A percentile compares a stretch with the other conserved stretches of the same genome.
phyloP scores from a whole-genome alignment of 1,140 invertebrate genomes.

The Cephus cinctus region DNA sequence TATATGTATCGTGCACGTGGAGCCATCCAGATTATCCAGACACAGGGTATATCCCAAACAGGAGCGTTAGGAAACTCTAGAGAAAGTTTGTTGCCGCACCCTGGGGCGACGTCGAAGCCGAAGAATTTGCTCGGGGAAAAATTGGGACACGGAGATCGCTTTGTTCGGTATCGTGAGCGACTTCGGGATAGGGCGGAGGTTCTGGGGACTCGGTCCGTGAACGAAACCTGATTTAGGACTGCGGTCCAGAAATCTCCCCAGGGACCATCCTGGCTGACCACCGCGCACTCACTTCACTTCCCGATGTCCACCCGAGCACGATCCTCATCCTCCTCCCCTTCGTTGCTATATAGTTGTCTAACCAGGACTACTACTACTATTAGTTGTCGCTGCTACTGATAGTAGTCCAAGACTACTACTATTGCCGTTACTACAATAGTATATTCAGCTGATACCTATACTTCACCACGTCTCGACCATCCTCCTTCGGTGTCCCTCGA shows the following conservation, averaged over 20 bases:
- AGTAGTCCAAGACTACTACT: too few relatives aligned
- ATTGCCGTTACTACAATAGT: too few relatives aligned
- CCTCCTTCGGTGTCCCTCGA: constrained; percentile 36
- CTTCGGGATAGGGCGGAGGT: constrained; percentile 31
- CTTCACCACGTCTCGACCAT: constrained; percentile 1
- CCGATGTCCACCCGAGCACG: constrained; percentile 43
- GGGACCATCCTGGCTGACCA: constrained; percentile 47
- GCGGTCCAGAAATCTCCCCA: constrained; percentile 50
- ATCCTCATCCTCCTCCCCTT: constrained; percentile 14
- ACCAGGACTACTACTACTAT: too few relatives aligned
- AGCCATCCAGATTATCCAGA: too few relatives aligned
- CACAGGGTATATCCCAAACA: too few relatives aligned
- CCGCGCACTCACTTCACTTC: constrained; percentile 47
- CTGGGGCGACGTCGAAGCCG: not conserved
- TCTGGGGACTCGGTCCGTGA: constrained; percentile 40
- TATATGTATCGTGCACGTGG: too few relatives aligned
- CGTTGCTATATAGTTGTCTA: too few relatives aligned
- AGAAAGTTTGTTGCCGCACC: too few relatives aligned
- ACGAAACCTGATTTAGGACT: constrained; percentile 55
- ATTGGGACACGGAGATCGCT: not conserved
- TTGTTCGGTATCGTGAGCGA: constrained; percentile 1
- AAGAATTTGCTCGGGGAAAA: constrained; percentile 1
- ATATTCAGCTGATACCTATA: too few relatives aligned
- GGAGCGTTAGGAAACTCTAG: too few relatives aligned
- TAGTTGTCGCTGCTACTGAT: too few relatives aligned